A percentile compares a stretch with the other conserved stretches of the same genome.
phyloP scores from a whole-genome alignment of 2,113 vertebrate species.

The Otolemur garnettii region DNA sequence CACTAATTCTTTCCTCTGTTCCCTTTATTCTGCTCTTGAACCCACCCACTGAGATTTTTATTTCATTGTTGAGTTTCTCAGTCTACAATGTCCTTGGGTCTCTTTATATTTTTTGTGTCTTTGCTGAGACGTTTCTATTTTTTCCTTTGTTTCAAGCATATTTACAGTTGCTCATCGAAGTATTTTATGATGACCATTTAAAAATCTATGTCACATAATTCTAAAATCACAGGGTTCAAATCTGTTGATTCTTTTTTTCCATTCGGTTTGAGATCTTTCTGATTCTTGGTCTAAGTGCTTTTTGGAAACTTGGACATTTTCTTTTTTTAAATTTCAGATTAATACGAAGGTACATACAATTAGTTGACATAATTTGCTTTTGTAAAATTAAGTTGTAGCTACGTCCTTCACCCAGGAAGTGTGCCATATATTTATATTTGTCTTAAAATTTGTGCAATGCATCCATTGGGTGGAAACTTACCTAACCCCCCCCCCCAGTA shows the following conservation, averaged over 20 bases:
- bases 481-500: too few species aligned
- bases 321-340: too few species aligned
- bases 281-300: background rate
- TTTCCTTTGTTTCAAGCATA: background rate
- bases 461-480: too few species aligned
- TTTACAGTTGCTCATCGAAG: background rate
- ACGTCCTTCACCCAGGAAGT: too few species aligned
- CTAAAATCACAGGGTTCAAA: background rate
- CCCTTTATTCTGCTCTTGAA: background rate
- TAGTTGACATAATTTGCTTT: too few species aligned
- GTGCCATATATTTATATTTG: too few species aligned
- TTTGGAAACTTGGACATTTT: background rate
- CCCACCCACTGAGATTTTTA: background rate
- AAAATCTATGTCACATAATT: background rate
- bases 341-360: too few species aligned
- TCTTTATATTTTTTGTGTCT: background rate
- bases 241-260: background rate
- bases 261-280: background rate
- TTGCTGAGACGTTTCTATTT: background rate
- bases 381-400: too few species aligned
- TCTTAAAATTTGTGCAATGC: too few species aligned
- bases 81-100: background rate
- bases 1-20: background rate
- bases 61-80: background rate
- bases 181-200: background rate